phyloP scores from a whole-genome alignment of 2,797 vertebrate species.

The Ctenopoma multispine region DNA sequence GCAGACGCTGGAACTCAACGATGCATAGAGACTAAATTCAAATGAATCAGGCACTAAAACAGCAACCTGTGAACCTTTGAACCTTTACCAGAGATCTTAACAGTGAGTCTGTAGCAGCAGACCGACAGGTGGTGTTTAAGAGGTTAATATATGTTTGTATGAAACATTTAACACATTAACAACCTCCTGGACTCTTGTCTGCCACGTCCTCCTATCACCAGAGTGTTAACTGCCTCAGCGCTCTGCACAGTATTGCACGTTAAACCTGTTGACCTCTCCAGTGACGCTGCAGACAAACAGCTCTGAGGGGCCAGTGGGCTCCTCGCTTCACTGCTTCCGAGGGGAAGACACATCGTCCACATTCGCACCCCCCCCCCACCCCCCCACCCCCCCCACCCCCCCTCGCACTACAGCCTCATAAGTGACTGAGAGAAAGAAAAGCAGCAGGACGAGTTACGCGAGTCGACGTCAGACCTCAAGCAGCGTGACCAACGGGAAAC shows the following conservation, averaged over 20 bases:
- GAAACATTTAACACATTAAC: conserved; percentile 4
- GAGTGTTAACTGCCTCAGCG: conserved; percentile 41
- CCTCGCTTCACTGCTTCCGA: conserved; percentile 25
- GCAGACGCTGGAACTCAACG: background rate
- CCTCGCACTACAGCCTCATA: conserved; percentile 44
- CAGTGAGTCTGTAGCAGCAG: no score
- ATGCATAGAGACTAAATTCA: no score
- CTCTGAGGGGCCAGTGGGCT: conserved; percentile 8
- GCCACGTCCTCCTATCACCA: conserved; percentile 20
- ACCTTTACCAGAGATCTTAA: no score
- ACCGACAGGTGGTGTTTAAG: no score
- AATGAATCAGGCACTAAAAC: no score
- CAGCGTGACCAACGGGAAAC: conserved; percentile 27
- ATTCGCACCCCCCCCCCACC: conserved; percentile 9
- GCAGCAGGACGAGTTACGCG: conserved; percentile 36
- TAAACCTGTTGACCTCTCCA: conserved; percentile 58
- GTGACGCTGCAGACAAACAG: conserved; percentile 51
- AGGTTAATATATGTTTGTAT: no score
- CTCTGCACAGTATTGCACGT: conserved; percentile 40
- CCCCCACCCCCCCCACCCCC: no score
- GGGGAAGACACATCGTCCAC: conserved; percentile 23
- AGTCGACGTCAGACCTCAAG: conserved; percentile 23
- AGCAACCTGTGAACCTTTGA: no score
- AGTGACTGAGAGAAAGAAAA: conserved; percentile 21
- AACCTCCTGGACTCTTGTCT: conserved; percentile 31